Evolutionary conservation across 2,797 vertebrate genomes (phyloP).

Genomic region (Hypotaenidia okinawae): DNA sequence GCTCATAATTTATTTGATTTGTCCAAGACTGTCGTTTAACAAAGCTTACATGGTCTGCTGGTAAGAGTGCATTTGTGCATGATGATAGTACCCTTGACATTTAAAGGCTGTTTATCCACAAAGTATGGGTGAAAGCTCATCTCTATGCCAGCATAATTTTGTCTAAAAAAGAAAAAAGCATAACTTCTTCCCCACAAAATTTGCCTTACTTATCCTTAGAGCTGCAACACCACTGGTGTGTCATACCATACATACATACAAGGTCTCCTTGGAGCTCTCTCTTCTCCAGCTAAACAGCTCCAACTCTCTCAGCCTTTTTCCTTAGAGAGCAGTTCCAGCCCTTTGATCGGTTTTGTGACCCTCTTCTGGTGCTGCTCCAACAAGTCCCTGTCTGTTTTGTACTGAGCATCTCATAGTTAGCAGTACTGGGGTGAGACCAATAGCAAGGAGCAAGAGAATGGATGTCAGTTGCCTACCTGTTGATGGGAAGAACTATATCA

Average conservation of each 20-base stretch:
- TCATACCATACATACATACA: neutral
- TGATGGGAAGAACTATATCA: neutral
- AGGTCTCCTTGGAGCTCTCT: fast-evolving
- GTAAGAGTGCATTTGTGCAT: neutral
- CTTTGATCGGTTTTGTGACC: neutral
- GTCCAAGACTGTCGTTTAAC: neutral
- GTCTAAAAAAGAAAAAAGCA: neutral
- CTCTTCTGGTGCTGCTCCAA: neutral
- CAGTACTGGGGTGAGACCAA: neutral
- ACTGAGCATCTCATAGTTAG: neutral
- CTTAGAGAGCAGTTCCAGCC: neutral
- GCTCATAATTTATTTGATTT: neutral
- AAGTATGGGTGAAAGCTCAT: neutral
- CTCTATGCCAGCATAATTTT: neutral
- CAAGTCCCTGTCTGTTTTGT: neutral
- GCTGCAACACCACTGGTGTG: neutral
- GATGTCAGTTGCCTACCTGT: fast-evolving
- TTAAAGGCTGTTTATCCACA: neutral
- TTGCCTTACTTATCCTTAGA: neutral
- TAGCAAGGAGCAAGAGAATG: neutral
- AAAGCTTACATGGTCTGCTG: neutral
- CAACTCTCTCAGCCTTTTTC: neutral
- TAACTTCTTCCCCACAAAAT: neutral
- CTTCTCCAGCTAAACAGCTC: neutral
- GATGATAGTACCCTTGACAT: neutral